Conservation (phyloP, 2,888 invertebrate genomes). For the Argyresthia albistria region DNA sequence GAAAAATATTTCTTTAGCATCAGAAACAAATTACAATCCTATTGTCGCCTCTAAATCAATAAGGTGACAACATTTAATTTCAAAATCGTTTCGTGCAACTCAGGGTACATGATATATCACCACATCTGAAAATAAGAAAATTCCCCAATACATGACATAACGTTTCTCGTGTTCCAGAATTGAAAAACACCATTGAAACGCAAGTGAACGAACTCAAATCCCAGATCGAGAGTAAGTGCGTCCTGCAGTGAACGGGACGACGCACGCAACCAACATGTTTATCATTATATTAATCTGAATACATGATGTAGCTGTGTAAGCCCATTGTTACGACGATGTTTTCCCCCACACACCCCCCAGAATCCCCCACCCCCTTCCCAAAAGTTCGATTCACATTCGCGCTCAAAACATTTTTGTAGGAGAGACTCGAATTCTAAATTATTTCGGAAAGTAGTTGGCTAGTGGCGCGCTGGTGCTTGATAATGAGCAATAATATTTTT, state of each 20-base stretch:
- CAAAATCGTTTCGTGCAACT: too few species aligned
- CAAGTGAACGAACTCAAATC: constrained; percentile 97
- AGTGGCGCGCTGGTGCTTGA: constrained; percentile 70
- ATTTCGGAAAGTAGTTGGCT: constrained; percentile 61
- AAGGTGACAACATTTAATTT: too few species aligned
- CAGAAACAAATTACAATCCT: too few species aligned
- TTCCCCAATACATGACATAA: too few species aligned
- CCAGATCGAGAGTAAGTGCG: constrained; percentile 97
- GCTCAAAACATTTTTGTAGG: constrained; percentile 52
- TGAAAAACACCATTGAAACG: constrained; percentile 97
- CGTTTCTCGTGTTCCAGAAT: constrained; percentile 78
- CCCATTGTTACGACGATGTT: constrained; percentile 43
- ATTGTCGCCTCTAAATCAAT: too few species aligned
- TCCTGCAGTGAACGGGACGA: constrained; percentile 84
- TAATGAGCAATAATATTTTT: constrained; percentile 72
- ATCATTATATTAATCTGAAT: constrained; percentile 38
- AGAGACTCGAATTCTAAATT: constrained; percentile 56
- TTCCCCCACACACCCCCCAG: constrained; percentile 29
- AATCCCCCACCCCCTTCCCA: constrained; percentile 24
- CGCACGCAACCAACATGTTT: constrained; percentile 14
- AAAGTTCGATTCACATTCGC: constrained; percentile 45
- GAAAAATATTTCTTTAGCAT: too few species aligned
- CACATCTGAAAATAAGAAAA: too few species aligned
- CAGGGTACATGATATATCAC: too few species aligned
- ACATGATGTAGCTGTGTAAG: constrained; percentile 68